Conservation (phyloP, 2,888 invertebrate species). For the Tenthredo distinguenda region DNA sequence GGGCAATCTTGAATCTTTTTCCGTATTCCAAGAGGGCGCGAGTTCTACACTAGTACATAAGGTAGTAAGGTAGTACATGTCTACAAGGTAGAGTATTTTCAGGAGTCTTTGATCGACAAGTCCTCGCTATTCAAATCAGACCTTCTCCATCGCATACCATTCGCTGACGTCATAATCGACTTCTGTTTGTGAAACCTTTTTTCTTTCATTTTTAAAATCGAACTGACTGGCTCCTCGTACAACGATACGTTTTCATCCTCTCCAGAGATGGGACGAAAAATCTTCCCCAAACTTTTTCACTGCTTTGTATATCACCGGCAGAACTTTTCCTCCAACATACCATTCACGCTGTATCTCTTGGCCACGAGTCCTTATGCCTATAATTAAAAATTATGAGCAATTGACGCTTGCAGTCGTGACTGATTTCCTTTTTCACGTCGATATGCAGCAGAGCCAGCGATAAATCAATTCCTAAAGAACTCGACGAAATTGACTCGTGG, state of each 20-base stretch:
- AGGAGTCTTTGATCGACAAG: neutral
- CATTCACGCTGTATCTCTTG: neutral
- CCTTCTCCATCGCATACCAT: neutral
- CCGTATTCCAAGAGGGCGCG: slow-evolving; percentile 3
- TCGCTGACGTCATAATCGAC: neutral
- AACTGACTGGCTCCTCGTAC: neutral
- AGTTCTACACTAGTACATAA: neutral
- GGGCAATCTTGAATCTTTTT: slow-evolving; percentile 15
- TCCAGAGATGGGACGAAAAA: neutral
- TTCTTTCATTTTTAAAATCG: neutral
- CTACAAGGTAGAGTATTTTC: slow-evolving; percentile 5
- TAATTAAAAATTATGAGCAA: neutral
- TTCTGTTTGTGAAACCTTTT: slow-evolving; percentile 17
- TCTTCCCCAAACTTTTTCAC: neutral
- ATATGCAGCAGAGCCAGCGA: neutral
- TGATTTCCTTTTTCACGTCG: neutral
- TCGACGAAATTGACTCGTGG: slow-evolving; percentile 19
- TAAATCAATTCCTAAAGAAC: slow-evolving; percentile 41
- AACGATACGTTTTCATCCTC: slow-evolving; percentile 2
- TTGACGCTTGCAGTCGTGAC: neutral
- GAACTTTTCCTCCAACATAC: neutral
- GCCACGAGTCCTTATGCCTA: neutral
- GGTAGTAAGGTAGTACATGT: neutral
- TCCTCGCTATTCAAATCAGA: slow-evolving; percentile 21
- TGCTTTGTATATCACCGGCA: neutral